These are phyloP conservation scores for Scolopax mira DNA, from an alignment of 2,113 vertebrate genomes.

Conservation along the genomic window DNA sequence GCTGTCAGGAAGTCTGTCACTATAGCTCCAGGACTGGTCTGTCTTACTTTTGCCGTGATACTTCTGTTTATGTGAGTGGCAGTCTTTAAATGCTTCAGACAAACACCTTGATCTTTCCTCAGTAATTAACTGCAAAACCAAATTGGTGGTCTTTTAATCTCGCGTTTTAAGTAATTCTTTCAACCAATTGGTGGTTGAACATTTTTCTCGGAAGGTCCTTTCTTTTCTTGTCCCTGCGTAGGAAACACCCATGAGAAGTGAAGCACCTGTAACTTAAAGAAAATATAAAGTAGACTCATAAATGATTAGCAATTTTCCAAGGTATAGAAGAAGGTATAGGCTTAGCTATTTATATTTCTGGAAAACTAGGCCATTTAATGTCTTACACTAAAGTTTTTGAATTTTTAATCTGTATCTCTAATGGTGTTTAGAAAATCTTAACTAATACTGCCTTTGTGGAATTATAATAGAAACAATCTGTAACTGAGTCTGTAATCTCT, in stretches of 20 bases:
- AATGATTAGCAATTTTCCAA: not conserved
- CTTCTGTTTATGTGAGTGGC: not conserved
- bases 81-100: not conserved
- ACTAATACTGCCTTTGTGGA: not conserved
- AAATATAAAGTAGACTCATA: not conserved
- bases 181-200: accelerated
- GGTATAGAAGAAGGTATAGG: not conserved
- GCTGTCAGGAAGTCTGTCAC: not conserved
- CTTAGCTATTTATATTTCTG: not conserved
- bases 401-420: not conserved
- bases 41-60: not conserved
- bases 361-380: not conserved
- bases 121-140: not conserved
- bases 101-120: not conserved
- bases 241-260: not conserved
- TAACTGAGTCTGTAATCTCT: not conserved
- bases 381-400: not conserved
- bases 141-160: not conserved
- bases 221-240: not conserved
- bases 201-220: not conserved
- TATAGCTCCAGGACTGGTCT: not conserved
- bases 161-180: not conserved
- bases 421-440: not conserved
- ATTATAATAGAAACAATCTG: not conserved
- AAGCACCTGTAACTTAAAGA: not conserved